Evolutionary conservation across 35 echinoderm and acorn worm species (phyloP).

Genomic region (Antedon bifida): DNA sequence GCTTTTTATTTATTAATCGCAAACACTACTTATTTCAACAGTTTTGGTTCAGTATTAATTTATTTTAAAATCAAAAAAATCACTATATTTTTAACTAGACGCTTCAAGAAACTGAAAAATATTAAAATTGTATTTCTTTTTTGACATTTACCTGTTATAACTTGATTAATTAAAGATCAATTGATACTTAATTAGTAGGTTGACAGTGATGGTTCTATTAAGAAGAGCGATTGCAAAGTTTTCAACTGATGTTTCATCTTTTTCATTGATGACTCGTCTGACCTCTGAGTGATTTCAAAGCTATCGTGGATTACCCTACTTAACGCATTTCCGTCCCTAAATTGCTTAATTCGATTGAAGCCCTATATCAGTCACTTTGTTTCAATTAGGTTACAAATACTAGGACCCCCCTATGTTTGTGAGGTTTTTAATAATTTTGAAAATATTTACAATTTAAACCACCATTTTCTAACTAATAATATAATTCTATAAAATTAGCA

Average conservation of each 20-base stretch:
- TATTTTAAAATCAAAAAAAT: too few relatives aligned
- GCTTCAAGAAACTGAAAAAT: too few relatives aligned
- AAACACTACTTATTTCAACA: too few relatives aligned
- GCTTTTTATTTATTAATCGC: too few relatives aligned
- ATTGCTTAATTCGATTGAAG: not conserved
- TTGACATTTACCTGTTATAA: not conserved
- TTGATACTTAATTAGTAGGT: not conserved
- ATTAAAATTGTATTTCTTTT: too few relatives aligned
- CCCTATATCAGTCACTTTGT: not conserved
- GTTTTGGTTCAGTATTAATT: too few relatives aligned
- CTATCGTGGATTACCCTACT: not conserved
- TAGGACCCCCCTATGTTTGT: not conserved
- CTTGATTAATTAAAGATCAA: not conserved
- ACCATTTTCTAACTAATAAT: too few relatives aligned
- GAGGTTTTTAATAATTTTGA: not conserved
- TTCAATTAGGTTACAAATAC: not conserved
- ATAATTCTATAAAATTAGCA: too few relatives aligned
- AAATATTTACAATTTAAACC: too few relatives aligned
- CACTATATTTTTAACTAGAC: too few relatives aligned
- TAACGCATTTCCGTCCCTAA: not conserved
- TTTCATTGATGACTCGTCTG: not conserved
- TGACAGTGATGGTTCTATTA: constrained; percentile 1
- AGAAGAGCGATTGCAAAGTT: not conserved
- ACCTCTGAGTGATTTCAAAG: not conserved
- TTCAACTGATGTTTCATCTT: not conserved